phyloP scores from a whole-genome alignment of 2,888 invertebrate genomes.

The Tortricodes alternella region DNA sequence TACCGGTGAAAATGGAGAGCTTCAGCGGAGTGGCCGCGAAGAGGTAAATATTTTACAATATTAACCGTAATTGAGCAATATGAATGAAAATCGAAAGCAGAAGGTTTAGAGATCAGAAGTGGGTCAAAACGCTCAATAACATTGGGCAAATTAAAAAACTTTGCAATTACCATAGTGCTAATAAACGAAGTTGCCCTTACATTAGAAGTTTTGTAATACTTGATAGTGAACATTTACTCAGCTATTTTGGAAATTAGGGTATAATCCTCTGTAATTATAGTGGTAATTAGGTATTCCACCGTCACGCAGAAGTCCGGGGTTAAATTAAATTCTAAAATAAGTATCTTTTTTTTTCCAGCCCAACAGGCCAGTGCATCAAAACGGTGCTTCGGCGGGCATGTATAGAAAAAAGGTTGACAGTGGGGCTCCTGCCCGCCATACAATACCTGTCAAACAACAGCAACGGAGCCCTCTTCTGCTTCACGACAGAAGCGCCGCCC shows the following conservation, averaged over 20 bases:
- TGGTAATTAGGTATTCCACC: too few species aligned
- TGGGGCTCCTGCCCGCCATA: constrained; percentile 85
- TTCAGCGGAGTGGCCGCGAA: constrained; percentile 77
- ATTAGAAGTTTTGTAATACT: too few species aligned
- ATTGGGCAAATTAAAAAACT: too few species aligned
- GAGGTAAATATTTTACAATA: constrained; percentile 57
- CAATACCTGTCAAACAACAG: constrained; percentile 82
- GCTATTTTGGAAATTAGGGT: too few species aligned
- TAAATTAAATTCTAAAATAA: constrained; percentile 17
- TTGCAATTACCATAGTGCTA: too few species aligned
- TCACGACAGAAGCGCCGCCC: constrained; percentile 85
- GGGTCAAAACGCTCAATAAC: not conserved
- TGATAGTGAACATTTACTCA: too few species aligned
- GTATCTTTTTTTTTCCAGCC: constrained; percentile 63
- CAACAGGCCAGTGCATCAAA: constrained; percentile 77
- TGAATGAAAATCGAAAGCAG: not conserved
- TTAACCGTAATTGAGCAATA: constrained; percentile 35
- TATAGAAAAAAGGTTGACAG: constrained; percentile 82
- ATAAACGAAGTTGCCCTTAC: too few species aligned
- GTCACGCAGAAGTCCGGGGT: too few species aligned
- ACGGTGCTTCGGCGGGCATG: constrained; percentile 80
- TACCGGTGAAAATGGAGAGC: constrained; percentile 71
- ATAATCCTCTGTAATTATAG: too few species aligned
- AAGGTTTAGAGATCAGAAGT: not conserved
- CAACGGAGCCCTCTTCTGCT: constrained; percentile 86